phyloP scores from a whole-genome alignment of 2,888 invertebrate genomes.

The Hermaeophaga mercurialis region DNA sequence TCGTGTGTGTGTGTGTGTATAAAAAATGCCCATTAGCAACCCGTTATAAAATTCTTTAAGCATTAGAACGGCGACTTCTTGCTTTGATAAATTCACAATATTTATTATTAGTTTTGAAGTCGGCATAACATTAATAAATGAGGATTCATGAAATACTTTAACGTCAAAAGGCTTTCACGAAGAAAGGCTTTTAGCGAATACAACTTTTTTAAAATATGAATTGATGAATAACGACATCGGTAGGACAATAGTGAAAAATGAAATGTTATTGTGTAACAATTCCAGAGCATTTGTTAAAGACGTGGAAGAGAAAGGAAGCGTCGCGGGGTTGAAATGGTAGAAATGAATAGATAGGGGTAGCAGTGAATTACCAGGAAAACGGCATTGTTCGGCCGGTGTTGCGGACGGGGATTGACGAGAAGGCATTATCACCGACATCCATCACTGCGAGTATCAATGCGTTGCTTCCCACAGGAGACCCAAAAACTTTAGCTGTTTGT shows the following conservation, averaged over 20 bases:
- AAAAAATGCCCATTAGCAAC: background rate
- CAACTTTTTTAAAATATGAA: constrained; percentile 35
- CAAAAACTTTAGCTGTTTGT: constrained; percentile 56
- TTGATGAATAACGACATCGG: constrained; percentile 39
- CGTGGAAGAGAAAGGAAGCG: constrained; percentile 45
- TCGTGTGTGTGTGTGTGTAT: too few species aligned
- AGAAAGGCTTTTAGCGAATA: constrained; percentile 25
- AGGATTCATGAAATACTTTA: constrained; percentile 3
- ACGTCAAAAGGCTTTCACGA: constrained; percentile 26
- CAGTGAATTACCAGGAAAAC: constrained; percentile 56
- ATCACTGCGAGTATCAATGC: constrained; percentile 61
- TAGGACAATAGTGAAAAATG: constrained; percentile 48
- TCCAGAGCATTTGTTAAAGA: constrained; percentile 53
- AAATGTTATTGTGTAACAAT: constrained; percentile 53
- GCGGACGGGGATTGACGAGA: constrained; percentile 62
- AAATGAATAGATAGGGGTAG: constrained; percentile 57
- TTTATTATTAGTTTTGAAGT: constrained; percentile 24
- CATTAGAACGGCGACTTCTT: constrained; percentile 15
- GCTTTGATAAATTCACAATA: constrained; percentile 20
- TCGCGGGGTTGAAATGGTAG: constrained; percentile 40
- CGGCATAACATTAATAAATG: constrained; percentile 17
- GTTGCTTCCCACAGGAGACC: constrained; percentile 58
- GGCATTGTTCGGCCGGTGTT: constrained; percentile 63
- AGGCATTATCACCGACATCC: constrained; percentile 61
- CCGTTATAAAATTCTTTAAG: constrained; percentile 1